Percentiles rank a stretch among this genome's conserved stretches.
Evolutionary conservation across 1,140 invertebrate species (phyloP).

Genomic region (Colletes gigas): DNA sequence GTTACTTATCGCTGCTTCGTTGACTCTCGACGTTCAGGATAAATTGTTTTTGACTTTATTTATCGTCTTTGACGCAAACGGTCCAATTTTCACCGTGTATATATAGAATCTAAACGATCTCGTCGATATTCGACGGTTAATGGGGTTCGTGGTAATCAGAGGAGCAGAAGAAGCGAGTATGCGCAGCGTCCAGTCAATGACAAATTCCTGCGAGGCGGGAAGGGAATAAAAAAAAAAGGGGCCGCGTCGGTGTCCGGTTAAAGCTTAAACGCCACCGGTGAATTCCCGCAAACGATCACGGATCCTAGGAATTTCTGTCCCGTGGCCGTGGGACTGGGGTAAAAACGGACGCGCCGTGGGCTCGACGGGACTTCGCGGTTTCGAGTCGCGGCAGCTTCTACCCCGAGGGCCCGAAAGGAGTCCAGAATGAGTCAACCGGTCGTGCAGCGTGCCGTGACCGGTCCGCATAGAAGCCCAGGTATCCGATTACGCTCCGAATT

Average conservation of each 20-base stretch:
- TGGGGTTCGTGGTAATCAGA: conserved; percentile 7
- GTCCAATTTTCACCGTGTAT: too few relatives aligned
- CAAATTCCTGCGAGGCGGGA: conserved; percentile 45
- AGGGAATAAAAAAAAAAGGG: not conserved
- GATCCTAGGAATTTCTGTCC: conserved; percentile 61
- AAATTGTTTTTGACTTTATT: too few relatives aligned
- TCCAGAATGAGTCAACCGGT: conserved; percentile 59
- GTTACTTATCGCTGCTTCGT: not conserved
- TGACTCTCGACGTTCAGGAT: too few relatives aligned
- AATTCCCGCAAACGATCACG: conserved; percentile 52
- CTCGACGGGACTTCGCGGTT: conserved; percentile 56
- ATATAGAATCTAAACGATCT: not conserved
- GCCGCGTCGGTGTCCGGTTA: conserved; percentile 11
- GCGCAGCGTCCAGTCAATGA: conserved; percentile 5
- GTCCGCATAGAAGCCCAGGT: conserved; percentile 53
- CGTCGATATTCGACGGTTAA: not conserved
- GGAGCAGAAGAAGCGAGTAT: conserved; percentile 13
- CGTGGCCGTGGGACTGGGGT: conserved; percentile 33
- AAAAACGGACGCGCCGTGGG: conserved; percentile 39
- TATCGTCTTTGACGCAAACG: too few relatives aligned
- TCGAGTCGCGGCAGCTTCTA: conserved; percentile 15
- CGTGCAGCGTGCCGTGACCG: conserved; percentile 39
- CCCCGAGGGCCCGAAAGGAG: conserved; percentile 24
- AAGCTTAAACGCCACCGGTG: conserved; percentile 12
- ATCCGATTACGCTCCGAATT: conserved; percentile 56